phyloP scores from a whole-genome alignment of 2,797 vertebrate species.

The Antennarius maculatus region DNA sequence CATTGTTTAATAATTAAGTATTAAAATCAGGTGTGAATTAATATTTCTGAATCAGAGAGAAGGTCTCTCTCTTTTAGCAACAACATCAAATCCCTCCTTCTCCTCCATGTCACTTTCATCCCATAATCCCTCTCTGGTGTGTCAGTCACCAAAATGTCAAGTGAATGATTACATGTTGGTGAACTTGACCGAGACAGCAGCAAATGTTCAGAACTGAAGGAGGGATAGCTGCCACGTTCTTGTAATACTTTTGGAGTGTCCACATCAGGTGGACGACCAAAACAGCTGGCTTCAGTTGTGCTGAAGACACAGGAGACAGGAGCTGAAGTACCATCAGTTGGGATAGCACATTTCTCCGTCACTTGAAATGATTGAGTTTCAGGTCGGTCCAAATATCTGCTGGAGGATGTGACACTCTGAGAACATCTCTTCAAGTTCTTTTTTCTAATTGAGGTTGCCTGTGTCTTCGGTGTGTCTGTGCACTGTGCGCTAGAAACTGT shows the following conservation, averaged over 20 bases:
- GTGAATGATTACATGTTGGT: conserved; percentile 42
- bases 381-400: conserved; percentile 13
- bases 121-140: conserved; percentile 91
- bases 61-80: conserved; percentile 80
- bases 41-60: conserved; percentile 77
- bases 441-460: conserved; percentile 18
- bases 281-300: conserved; percentile 26
- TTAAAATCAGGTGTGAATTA: conserved; percentile 68
- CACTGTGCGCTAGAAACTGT: conserved; percentile 9
- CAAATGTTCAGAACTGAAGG: conserved; percentile 25
- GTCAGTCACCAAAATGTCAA: conserved; percentile 81
- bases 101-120: conserved; percentile 90
- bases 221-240: conserved; percentile 2
- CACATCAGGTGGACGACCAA: conserved; percentile 59
- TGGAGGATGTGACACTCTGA: conserved; percentile 20
- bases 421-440: conserved; percentile 7
- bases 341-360: conserved; percentile 15
- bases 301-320: conserved; percentile 17
- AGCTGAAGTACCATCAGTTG: conserved; percentile 31
- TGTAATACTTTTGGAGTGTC: conserved; percentile 68
- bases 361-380: conserved; percentile 8
- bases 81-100: conserved; percentile 79
- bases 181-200: conserved; percentile 53
- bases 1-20: neutral
- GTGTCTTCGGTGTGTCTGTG: conserved; percentile 41